Percentiles rank a stretch among this genome's conserved stretches.
phyloP scores from a whole-genome alignment of 2,113 vertebrate species.

The Channa argus region DNA sequence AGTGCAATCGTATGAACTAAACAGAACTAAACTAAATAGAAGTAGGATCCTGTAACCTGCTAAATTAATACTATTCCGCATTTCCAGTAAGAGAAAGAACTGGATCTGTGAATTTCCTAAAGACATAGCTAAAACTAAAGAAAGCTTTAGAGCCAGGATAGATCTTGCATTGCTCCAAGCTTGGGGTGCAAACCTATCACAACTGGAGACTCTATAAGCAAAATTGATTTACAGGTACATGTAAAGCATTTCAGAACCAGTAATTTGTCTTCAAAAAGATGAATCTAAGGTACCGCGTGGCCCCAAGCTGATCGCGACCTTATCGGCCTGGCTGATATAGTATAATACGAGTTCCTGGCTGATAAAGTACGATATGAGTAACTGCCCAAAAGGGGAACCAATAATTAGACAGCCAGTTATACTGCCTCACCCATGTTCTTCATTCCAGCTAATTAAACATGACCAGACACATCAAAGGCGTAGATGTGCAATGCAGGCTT shows the following conservation, averaged over 20 bases:
- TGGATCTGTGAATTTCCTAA: not conserved
- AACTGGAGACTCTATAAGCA: not conserved
- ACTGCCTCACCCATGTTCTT: conserved; percentile 17
- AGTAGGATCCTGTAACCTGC: conserved; percentile 12
- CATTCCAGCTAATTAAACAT: conserved; percentile 52
- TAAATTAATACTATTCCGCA: conserved; percentile 4
- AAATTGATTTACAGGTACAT: conserved; percentile 4
- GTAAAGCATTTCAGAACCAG: conserved; percentile 11
- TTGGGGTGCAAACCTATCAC: not conserved
- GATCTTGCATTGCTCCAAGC: not conserved
- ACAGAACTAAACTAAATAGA: not conserved
- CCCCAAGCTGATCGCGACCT: conserved; percentile 51
- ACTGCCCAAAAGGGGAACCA: conserved; percentile 38
- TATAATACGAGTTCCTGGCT: not conserved
- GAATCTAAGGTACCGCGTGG: conserved; percentile 28
- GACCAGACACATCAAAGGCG: conserved; percentile 40
- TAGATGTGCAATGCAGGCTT: conserved; percentile 11
- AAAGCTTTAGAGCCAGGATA: not conserved
- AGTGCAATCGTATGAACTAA: not conserved
- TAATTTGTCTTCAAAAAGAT: conserved; percentile 4
- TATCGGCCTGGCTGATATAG: conserved; percentile 32
- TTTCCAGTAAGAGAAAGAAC: no score
- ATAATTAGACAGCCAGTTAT: conserved; percentile 56
- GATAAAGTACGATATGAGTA: conserved; percentile 26
- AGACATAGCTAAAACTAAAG: not conserved